These are phyloP conservation scores for Meliscaeva auricollis DNA, from an alignment of 2,888 invertebrate species.

Conservation along the genomic window DNA sequence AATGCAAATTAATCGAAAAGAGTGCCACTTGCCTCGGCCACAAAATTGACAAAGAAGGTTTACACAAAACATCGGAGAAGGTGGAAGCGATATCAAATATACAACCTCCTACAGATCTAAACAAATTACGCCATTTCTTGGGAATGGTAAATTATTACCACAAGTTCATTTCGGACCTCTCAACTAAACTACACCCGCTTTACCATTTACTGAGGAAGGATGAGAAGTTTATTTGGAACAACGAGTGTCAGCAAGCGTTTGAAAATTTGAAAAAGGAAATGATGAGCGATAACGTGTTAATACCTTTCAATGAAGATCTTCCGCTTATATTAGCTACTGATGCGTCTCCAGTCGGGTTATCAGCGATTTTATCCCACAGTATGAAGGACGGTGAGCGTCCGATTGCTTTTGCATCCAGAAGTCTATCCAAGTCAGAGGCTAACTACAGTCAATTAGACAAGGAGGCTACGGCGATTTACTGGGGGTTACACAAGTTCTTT, in stretches of 20 bases:
- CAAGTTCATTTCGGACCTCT: conserved; percentile 49
- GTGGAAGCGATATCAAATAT: conserved; percentile 77
- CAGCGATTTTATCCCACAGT: not conserved
- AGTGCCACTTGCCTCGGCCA: conserved; percentile 75
- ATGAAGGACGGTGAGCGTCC: conserved; percentile 39
- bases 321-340: not conserved
- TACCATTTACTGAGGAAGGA: conserved; percentile 48
- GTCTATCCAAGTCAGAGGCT: conserved; percentile 59
- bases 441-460: conserved; percentile 73
- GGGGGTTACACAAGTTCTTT: conserved; percentile 41
- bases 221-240: conserved; percentile 77
- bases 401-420: conserved; percentile 70
- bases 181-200: conserved; percentile 30
- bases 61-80: conserved; percentile 77
- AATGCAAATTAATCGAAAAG: conserved; percentile 6
- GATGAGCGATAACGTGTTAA: not conserved
- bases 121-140: conserved; percentile 6
- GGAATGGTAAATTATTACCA: conserved; percentile 36
- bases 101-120: conserved; percentile 76
- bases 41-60: conserved; percentile 77
- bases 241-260: conserved; percentile 44
- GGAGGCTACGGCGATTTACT: conserved; percentile 68
- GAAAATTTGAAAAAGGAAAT: not conserved
- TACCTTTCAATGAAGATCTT: conserved; percentile 1
- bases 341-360: not conserved